Evolutionary conservation across 1,140 invertebrate species (phyloP).

Genomic region (Trichoplusia ni): DNA sequence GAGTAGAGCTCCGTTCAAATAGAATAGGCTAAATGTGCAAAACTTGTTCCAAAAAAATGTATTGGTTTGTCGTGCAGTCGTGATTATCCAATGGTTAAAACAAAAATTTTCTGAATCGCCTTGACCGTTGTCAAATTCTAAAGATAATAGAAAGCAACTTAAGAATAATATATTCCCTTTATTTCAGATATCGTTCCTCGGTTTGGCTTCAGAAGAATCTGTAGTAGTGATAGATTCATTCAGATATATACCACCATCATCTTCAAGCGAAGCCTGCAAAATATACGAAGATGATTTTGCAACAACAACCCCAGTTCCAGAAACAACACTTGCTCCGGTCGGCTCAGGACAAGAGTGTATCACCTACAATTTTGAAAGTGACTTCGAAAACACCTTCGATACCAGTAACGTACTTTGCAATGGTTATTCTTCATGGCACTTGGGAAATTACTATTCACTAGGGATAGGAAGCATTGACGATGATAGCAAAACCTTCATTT

Average conservation of each 20-base stretch:
- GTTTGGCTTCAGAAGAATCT: constrained; percentile 4
- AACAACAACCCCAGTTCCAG: background rate
- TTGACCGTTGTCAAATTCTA: too few relatives aligned
- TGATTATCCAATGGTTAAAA: too few relatives aligned
- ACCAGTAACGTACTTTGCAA: constrained; percentile 15
- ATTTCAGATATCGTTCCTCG: constrained; percentile 23
- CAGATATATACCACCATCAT: constrained; percentile 14
- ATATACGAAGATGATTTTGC: constrained; percentile 8
- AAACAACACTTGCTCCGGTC: background rate
- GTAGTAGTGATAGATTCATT: constrained; percentile 23
- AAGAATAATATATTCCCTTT: too few relatives aligned
- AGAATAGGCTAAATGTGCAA: too few relatives aligned
- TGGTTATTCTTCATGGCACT: constrained; percentile 21
- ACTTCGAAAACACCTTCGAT: constrained; percentile 17
- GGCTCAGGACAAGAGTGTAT: constrained; percentile 17
- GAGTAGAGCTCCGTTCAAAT: too few relatives aligned
- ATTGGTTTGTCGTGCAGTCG: too few relatives aligned
- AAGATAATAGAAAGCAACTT: too few relatives aligned
- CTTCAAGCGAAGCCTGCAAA: background rate
- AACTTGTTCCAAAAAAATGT: too few relatives aligned
- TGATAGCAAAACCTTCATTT: constrained; percentile 31
- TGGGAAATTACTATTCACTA: constrained; percentile 25
- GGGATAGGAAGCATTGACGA: constrained; percentile 25
- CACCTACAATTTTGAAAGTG: constrained; percentile 34
- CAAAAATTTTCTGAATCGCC: too few relatives aligned